Conservation (phyloP, 1,140 invertebrate genomes). For the Augochlora pura region DNA sequence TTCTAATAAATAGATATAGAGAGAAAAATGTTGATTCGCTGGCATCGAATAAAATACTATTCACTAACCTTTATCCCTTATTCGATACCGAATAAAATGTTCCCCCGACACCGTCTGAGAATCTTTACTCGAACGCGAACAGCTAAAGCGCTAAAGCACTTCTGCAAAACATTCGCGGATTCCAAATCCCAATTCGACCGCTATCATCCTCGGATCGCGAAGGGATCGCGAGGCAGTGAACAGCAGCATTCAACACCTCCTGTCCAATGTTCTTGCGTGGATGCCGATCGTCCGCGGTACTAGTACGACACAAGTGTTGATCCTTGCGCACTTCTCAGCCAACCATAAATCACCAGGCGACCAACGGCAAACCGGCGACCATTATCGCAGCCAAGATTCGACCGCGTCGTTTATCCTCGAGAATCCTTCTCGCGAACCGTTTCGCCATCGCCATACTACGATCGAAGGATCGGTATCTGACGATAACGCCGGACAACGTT, state of each 20-base stretch:
- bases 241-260: constrained; percentile 6
- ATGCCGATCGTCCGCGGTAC: constrained; percentile 41
- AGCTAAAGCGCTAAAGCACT: background rate
- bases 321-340: constrained; percentile 18
- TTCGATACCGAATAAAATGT: too few species aligned
- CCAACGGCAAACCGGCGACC: constrained; percentile 41
- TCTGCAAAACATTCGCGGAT: background rate
- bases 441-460: constrained; percentile 17
- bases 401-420: constrained; percentile 57
- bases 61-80: too few species aligned
- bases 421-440: constrained; percentile 16
- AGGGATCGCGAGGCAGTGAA: constrained; percentile 13
- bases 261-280: constrained; percentile 25
- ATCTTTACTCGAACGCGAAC: too few species aligned
- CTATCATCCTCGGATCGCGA: too few species aligned
- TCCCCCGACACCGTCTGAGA: too few species aligned
- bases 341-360: constrained; percentile 51
- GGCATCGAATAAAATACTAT: too few species aligned
- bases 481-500: constrained; percentile 31
- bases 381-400: constrained; percentile 56
- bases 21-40: too few species aligned
- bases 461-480: constrained; percentile 27
- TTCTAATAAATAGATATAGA: too few species aligned
- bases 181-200: background rate
- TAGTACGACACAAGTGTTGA: constrained; percentile 23